Base-by-base conservation (phyloP, 2,797 vertebrate species). In the Eidolon dupreanum region DNA sequence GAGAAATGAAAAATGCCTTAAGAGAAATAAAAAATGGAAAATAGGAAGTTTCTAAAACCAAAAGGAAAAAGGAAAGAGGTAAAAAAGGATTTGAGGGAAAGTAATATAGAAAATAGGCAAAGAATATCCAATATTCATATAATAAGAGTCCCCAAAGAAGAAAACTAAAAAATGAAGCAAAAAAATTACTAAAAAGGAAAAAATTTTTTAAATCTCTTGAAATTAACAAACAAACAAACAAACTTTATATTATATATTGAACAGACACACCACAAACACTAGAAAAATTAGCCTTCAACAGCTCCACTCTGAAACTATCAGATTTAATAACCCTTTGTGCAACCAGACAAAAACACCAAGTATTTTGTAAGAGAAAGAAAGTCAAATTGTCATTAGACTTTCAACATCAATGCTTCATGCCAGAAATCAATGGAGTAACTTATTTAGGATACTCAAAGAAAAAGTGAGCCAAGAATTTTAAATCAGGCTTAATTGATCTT, bases 341-440 rank as follows among this genome's bases (percentile, higher is more conserved):
- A 63, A 68, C 20, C 24, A 91, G 36, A 36, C 26, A 28, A 78
- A 68, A 61, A 43, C 7, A 84, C 24, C 26, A 63, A n/a, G 6
- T 36, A 87, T 71, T 88, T 91, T 88, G 46, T 55, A 83, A 71
- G 71, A 84, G 38, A 90, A 96, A 84, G 49, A 51, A 83, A 82
- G 73, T 85, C 19, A 79, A 51, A 94, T 79, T 51, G 31, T 79
- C 31, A 13, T 66, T 66, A 84, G 24, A 68, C 6, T 85, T 85
- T 73, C 28, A 33, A 51, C 28, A 66, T 66, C 38, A 90, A 28
- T 85, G 73, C 22, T 71, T 59, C 74, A 22, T 85, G 22, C 73
- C 65, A 86, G 94, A 92, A 79, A 84, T 57, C 73, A 68, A 55
- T n/a, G 11, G 31, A 86, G 15, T 92, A 51, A 84, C 33, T 38